Evolutionary conservation across 2,113 vertebrate species (phyloP).

Genomic region (Sapajus apella): DNA sequence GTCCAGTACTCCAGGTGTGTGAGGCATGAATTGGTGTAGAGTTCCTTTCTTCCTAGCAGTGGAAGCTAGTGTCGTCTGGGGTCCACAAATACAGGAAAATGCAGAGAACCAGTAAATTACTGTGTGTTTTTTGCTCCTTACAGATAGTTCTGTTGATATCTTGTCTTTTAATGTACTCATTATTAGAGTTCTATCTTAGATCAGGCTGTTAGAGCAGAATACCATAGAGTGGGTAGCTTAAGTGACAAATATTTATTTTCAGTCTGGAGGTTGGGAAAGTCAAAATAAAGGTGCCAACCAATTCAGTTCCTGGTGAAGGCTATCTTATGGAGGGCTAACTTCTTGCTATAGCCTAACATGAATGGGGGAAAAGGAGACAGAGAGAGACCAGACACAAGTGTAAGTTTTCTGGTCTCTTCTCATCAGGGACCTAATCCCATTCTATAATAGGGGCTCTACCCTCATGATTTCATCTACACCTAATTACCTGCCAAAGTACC

Average conservation of each 20-base stretch:
- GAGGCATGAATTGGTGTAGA: background rate
- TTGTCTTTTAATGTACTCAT: background rate
- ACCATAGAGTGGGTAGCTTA: background rate
- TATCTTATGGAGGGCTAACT: background rate
- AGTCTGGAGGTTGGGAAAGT: background rate
- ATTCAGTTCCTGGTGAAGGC: background rate
- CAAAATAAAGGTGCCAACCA: background rate
- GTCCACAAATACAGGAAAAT: background rate
- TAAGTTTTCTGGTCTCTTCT: background rate
- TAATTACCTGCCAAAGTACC: background rate
- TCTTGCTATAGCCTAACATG: background rate
- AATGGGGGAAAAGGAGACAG: fast-evolving
- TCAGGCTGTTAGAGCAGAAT: background rate
- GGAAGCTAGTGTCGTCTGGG: background rate
- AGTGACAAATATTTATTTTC: background rate
- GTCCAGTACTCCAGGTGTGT: fast-evolving
- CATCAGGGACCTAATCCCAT: background rate
- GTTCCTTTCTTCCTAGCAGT: background rate
- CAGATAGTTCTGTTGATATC: background rate
- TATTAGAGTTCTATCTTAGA: background rate
- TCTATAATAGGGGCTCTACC: no score
- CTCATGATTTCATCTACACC: background rate
- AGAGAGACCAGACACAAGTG: no score
- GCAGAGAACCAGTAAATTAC: background rate
- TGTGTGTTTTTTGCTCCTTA: background rate